Evolutionary conservation across 1,140 invertebrate species (phyloP).

Genomic region (Aphidius ervi): DNA sequence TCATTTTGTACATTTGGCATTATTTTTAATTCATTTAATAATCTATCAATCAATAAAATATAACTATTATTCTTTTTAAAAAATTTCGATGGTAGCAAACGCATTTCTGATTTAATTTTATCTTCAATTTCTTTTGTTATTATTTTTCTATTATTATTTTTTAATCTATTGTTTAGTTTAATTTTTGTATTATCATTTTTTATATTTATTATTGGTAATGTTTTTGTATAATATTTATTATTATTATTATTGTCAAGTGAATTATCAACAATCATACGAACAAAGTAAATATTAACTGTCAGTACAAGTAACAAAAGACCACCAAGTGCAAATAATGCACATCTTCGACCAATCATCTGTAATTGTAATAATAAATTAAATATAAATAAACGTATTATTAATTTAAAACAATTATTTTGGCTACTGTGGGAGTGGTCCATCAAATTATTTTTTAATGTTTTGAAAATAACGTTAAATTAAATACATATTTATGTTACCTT

Average conservation of each 20-base stretch:
- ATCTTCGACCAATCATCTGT: constrained; percentile 48
- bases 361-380: constrained; percentile 17
- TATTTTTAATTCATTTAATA: constrained; percentile 35
- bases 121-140: constrained; percentile 30
- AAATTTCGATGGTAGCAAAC: constrained; percentile 39
- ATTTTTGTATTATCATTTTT: constrained; percentile 14
- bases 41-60: constrained; percentile 34
- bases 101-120: constrained; percentile 37
- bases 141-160: constrained; percentile 21
- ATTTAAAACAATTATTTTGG: too few relatives aligned
- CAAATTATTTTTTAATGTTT: too few relatives aligned
- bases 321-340: constrained; percentile 39
- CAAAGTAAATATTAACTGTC: constrained; percentile 43
- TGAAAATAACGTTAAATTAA: too few relatives aligned
- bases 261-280: constrained; percentile 47
- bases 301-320: constrained; percentile 45
- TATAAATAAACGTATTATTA: too few relatives aligned
- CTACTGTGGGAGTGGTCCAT: too few relatives aligned
- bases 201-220: constrained; percentile 26
- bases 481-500: too few relatives aligned
- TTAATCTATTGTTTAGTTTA: constrained; percentile 1
- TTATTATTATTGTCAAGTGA: constrained; percentile 34
- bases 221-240: neutral
- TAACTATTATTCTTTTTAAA: constrained; percentile 42
- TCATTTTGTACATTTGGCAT: constrained; percentile 34